Evolutionary conservation across 2,888 invertebrate species (phyloP), one percentile per base, ranked within the genome.

Genomic region (Limulus polyphemus): DNA sequence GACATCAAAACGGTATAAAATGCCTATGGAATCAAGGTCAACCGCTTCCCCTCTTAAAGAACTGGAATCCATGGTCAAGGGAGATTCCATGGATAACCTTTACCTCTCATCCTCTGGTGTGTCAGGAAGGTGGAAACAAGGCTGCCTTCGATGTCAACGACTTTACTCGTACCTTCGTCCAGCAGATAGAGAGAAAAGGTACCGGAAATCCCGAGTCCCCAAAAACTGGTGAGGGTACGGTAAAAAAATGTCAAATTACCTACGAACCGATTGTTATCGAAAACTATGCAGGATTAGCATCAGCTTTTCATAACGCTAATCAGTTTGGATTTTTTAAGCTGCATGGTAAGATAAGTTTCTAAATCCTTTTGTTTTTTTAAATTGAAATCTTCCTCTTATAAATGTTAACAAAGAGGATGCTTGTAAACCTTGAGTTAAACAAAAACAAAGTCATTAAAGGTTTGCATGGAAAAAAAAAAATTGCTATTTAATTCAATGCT

Each of bases 321-420:
- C 82, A 84, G 68, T 80, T 91, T 74, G 91, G 91, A 2, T 91
- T 88, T 78, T 90, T 88, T 77, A 88, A 89, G 79, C 87, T 89
- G 65, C 81, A 90, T 69, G 89, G 90, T 69, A 88, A 87, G 75
- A 84, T 90, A 73, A 89, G 89, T 75, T 88, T 88, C 75, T 88
- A 84, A 80, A 32, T 32, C n/a, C n/a, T n/a, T n/a, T 65, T n/a
- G n/a, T n/a, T n/a, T n/a, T n/a, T n/a, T n/a, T n/a, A n/a, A n/a
- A n/a, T n/a, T n/a, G n/a, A n/a, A n/a, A n/a, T n/a, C n/a, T n/a
- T n/a, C n/a, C n/a, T n/a, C 32, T 32, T 32, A 7, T 32, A 7
- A 2, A 2, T 32, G 32, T 32, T 32, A 32, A 32, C 5, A 32
- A 32, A 32, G 32, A 32, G 32, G n/a, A n/a, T n/a, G n/a, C n/a